These are phyloP conservation scores for Troides helena DNA, from an alignment of 2,888 invertebrate species.

Conservation along the genomic window DNA sequence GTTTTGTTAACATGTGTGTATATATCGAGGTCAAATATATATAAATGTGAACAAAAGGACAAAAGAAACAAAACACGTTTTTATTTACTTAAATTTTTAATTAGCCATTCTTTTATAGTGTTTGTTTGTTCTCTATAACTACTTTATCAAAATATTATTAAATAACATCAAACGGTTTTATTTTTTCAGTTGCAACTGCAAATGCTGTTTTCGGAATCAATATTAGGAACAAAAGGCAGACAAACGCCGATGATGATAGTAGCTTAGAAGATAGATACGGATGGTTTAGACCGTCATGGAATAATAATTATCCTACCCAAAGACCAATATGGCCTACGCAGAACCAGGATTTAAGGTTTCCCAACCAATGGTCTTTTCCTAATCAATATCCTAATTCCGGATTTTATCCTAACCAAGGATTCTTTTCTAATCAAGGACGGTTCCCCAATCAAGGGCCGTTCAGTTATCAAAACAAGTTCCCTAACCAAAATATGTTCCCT, in stretches of 20 bases:
- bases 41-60: too few relatives aligned
- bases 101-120: too few relatives aligned
- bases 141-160: background rate
- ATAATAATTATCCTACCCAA: background rate
- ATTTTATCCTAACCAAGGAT: slow-evolving; percentile 29
- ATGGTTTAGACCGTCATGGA: slow-evolving; percentile 34
- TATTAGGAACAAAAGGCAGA: slow-evolving; percentile 48
- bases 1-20: too few relatives aligned
- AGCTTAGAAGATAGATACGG: slow-evolving; percentile 59
- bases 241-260: slow-evolving; percentile 37
- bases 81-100: too few relatives aligned
- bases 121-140: too few relatives aligned
- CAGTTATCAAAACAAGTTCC: slow-evolving; percentile 1
- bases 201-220: slow-evolving; percentile 43
- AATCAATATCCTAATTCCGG: slow-evolving; percentile 26
- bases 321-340: slow-evolving; percentile 10
- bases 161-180: background rate
- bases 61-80: too few relatives aligned
- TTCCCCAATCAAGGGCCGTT: slow-evolving; percentile 21
- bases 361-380: slow-evolving; percentile 22
- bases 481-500: slow-evolving; percentile 31
- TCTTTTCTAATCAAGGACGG: slow-evolving; percentile 33
- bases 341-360: slow-evolving; percentile 22
- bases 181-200: slow-evolving; percentile 47
- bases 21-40: too few relatives aligned